phyloP scores from a whole-genome alignment of 2,797 vertebrate species.

The Pseudotriccus pelzelni region DNA sequence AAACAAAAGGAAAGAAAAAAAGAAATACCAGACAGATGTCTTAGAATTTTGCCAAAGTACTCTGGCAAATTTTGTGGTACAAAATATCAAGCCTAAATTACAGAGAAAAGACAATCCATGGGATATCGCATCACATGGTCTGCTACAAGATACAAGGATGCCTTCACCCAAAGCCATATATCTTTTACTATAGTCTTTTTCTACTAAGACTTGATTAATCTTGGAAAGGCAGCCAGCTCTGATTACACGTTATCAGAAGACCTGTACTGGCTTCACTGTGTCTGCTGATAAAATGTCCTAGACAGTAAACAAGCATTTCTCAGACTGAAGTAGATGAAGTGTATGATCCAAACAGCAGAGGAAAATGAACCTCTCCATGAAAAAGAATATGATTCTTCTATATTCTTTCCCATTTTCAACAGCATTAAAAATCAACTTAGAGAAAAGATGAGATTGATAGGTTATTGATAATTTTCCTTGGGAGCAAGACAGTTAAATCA shows the following conservation, averaged over 20 bases:
- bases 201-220: neutral
- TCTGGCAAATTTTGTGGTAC: neutral
- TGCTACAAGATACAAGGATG: neutral
- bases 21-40: neutral
- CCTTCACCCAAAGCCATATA: neutral
- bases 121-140: neutral
- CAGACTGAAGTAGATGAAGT: neutral
- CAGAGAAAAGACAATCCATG: neutral
- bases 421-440: neutral
- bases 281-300: neutral
- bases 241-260: neutral
- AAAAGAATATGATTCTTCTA: neutral
- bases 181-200: neutral
- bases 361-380: neutral
- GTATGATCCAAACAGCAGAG: neutral
- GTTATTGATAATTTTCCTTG: neutral
- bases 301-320: neutral
- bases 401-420: neutral
- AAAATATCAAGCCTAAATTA: neutral
- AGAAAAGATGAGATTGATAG: neutral
- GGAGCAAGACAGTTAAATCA: neutral
- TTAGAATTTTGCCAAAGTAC: neutral
- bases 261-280: neutral
- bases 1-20: neutral
- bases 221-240: neutral